Base-by-base conservation (phyloP, 2,888 invertebrate species). In the Emmelina monodactyla region DNA sequence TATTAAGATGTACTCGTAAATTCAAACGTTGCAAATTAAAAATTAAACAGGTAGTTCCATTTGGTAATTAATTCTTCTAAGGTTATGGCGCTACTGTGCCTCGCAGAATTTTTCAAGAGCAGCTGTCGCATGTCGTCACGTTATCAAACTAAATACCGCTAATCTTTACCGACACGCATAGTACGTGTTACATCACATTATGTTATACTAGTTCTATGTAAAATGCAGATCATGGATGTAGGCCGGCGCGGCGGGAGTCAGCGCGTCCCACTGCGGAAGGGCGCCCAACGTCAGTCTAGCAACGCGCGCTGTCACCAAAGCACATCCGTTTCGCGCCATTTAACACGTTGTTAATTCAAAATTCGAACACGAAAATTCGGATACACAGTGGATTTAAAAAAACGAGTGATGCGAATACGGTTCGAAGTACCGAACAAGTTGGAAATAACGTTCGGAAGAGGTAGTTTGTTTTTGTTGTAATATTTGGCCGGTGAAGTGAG, bases 351-450 rank as follows among this genome's bases (percentile, higher is more conserved):
- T 15, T 33, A 35, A 25, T 25, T 25, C 25, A 10, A 43, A 47
- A 47, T 41, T 44, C 45, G 42, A 41, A 7, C 25, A n/a, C 25
- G 3, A 25, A 10, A 7, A 25, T n/a, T n/a, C n/a, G n/a, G n/a
- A n/a, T n/a, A n/a, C n/a, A 25, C 11, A 25, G 25, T 25, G 25
- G n/a, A 25, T 9, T 25, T 9, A 4, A 25, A 25, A 25, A 47
- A 51, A 35, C 60, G 67, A 71, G 72, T 65, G 62, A 76, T 79
- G 79, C 68, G 59, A 64, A 79, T 79, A 60, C 63, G 76, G 38
- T 79, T 73, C 50, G 78, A 79, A 59, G 79, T 76, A 63, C 79
- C 79, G 39, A 79, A 79, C 53, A 78, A 70, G 53, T 73, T 79
- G 76, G 79, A 79, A 69, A 78, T 79, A 51, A 58, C 63, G 49